Base-by-base conservation (phyloP, 2,888 invertebrate species). In the Agrochola circellaris region DNA sequence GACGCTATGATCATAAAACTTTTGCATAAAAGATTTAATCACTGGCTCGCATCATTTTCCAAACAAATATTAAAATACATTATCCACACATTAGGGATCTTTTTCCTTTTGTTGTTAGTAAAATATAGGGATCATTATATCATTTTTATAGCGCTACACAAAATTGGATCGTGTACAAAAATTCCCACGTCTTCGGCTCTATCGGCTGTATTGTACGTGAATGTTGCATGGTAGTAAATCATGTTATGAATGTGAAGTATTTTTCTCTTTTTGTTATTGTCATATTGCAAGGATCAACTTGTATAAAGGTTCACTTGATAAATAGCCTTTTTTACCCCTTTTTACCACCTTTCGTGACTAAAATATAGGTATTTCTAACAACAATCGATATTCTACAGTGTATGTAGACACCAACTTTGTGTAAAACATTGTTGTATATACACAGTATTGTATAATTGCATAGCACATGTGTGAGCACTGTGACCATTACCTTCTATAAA, bases 111-210 rank as follows among this genome's bases (percentile, higher is more conserved):
- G 51, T 51, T 58, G 56, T 20, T 26, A 13, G 11, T 73, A 58
- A 81, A 58, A 78, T 83, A 66, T 42, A 56, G 51, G 11, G 15
- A 34, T 20, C 60, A 69, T 73, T 81, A 65, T 54, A 78, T 83
- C 79, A 72, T 20, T 60, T 82, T 77, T 70, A 83, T 66, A 42
- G 65, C 56, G 13, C 56, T n/a, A 56, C n/a, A 56, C 13, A 13
- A 56, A 56, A 56, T 56, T 56, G 58, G 77, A 70, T 51, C 8
- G 61, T 62, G 51, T 30, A n/a, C n/a, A 65, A 70, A 70, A 66
- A 66, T 61, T 66, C 54, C 38, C 51, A 56, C 45, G 34, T 51
- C 30, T 51, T 54, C 17, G 1, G 23, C 1, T 78, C 45, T 9
- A 56, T 64, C 62, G 38, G 15, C 15, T 4, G 30, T 30, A 1